phyloP scores from a whole-genome alignment of 1,140 invertebrate species.

The Eriosoma lanigerum region DNA sequence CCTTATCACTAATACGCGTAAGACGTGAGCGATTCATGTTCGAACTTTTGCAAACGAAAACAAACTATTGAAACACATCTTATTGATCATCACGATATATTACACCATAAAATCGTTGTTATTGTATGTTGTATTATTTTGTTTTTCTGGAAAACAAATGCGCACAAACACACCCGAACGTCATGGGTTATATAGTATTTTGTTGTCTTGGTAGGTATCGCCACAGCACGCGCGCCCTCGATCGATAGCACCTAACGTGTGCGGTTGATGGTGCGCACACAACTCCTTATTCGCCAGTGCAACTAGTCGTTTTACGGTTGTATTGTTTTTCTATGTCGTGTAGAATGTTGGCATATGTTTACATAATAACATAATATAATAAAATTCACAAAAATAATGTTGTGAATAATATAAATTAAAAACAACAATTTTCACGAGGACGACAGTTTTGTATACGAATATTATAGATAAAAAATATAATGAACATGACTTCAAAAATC shows the following conservation, averaged over 20 bases:
- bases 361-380: no score
- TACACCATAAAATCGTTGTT: no score
- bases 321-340: no score
- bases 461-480: no score
- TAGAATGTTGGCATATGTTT: no score
- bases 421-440: no score
- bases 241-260: constrained; percentile 2
- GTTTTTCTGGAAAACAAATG: neutral
- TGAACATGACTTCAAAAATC: no score
- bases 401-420: no score
- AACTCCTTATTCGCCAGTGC: neutral
- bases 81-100: neutral
- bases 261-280: neutral
- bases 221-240: neutral
- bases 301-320: no score
- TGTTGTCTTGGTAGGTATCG: neutral
- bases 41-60: neutral
- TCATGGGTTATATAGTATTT: neutral
- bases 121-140: neutral
- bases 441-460: no score
- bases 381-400: no score
- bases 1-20: neutral
- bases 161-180: constrained; percentile 23
- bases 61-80: neutral
- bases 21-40: neutral